phyloP scores from a whole-genome alignment of 1,140 invertebrate genomes.

The Chironomus striatipennis region DNA sequence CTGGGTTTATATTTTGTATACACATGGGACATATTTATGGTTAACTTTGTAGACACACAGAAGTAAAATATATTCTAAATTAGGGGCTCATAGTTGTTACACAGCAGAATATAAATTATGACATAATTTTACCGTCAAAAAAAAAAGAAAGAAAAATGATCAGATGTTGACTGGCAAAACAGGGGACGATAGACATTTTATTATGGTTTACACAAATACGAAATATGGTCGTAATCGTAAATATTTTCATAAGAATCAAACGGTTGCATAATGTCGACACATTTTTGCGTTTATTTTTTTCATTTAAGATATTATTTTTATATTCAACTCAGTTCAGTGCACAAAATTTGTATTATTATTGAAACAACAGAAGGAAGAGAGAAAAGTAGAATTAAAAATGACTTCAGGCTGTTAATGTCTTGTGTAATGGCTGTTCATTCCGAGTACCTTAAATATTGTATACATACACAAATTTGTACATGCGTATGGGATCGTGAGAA shows the following conservation, averaged over 20 bases:
- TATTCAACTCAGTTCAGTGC: too few relatives aligned
- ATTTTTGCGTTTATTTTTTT: not conserved
- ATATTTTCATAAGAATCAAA: not conserved
- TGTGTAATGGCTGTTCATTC: too few relatives aligned
- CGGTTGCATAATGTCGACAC: not conserved
- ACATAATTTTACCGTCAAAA: not conserved
- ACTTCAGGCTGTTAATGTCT: too few relatives aligned
- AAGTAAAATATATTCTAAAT: not conserved
- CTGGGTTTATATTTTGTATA: not conserved
- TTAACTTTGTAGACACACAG: not conserved
- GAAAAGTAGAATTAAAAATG: too few relatives aligned
- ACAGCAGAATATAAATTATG: not conserved
- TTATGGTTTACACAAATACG: not conserved
- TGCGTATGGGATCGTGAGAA: too few relatives aligned
- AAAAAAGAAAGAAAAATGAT: not conserved
- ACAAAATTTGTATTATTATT: too few relatives aligned
- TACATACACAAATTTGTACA: too few relatives aligned
- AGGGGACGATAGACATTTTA: not conserved
- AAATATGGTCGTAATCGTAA: slow-evolving; percentile 20
- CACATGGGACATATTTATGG: not conserved
- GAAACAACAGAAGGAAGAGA: too few relatives aligned
- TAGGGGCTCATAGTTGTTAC: not conserved
- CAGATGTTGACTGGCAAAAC: not conserved
- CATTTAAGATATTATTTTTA: too few relatives aligned
- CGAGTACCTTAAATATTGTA: too few relatives aligned